These are phyloP conservation scores for Limnephilus auricula DNA, from an alignment of 2,888 invertebrate genomes.

Conservation along the genomic window DNA sequence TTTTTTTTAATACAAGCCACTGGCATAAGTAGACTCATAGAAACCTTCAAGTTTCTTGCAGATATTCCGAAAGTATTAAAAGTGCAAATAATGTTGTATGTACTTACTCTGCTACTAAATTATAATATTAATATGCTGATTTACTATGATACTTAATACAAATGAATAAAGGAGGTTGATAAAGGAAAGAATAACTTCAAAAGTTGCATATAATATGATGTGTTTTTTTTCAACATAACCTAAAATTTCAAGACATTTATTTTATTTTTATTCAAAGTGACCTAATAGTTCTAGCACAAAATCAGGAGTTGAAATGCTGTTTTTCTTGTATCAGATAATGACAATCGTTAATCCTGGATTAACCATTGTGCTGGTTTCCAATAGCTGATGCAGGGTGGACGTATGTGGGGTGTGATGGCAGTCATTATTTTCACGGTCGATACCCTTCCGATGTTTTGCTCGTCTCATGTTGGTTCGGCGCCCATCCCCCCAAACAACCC, in stretches of 20 bases:
- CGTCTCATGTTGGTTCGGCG: constrained; percentile 56
- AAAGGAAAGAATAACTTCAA: background rate
- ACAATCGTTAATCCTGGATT: constrained; percentile 29
- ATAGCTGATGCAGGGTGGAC: constrained; percentile 39
- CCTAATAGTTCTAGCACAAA: background rate
- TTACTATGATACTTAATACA: too few relatives aligned
- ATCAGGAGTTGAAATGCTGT: background rate
- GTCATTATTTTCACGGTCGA: constrained; percentile 66
- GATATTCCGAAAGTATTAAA: too few relatives aligned
- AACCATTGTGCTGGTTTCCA: constrained; percentile 42
- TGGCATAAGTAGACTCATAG: too few relatives aligned
- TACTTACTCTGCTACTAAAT: too few relatives aligned
- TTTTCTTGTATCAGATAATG: constrained; percentile 24
- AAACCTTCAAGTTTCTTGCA: too few relatives aligned
- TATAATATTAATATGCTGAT: too few relatives aligned
- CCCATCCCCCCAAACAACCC: constrained; percentile 16
- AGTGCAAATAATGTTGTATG: too few relatives aligned
- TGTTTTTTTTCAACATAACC: background rate
- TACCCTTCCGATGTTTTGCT: constrained; percentile 63
- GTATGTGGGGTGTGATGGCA: constrained; percentile 58
- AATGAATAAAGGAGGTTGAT: too few relatives aligned
- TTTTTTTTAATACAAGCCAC: too few relatives aligned
- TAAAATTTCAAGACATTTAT: background rate
- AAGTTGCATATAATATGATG: background rate
- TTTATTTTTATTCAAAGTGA: background rate